Evolutionary conservation across 2,113 vertebrate species (phyloP).

Genomic region (Carassius gibelio): DNA sequence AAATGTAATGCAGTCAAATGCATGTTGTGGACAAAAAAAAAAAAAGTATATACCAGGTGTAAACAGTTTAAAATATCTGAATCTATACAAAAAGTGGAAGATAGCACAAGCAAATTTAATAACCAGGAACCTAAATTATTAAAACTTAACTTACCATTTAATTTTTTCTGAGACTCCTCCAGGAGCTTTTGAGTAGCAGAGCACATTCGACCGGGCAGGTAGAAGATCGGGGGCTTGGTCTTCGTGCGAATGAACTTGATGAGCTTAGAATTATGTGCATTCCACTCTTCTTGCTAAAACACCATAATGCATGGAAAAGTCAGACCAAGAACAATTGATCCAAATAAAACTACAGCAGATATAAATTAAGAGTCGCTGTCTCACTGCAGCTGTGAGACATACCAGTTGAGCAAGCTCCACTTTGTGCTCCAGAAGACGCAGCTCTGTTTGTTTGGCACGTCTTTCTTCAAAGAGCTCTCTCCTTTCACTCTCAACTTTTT

Average conservation of each 20-base stretch:
- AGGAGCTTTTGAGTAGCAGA: constrained; percentile 93
- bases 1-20: no score
- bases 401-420: constrained; percentile 98
- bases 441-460: constrained; percentile 95
- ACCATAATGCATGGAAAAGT: constrained; percentile 41
- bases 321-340: background rate
- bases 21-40: no score
- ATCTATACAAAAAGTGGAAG: no score
- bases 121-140: no score
- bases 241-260: constrained; percentile 96
- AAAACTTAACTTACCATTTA: constrained; percentile 81
- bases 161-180: constrained; percentile 95
- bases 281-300: constrained; percentile 97
- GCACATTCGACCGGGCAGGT: constrained; percentile 93
- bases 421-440: constrained; percentile 95
- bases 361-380: no score
- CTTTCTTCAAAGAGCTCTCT: constrained; percentile 96
- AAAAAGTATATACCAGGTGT: no score
- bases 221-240: constrained; percentile 94
- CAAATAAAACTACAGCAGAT: background rate
- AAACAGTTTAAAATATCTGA: no score
- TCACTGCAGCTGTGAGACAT: constrained; percentile 58
- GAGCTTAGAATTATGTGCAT: constrained; percentile 90
- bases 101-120: no score
- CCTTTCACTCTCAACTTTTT: constrained; percentile 93